Percentiles rank a stretch among this genome's conserved stretches.
phyloP scores from a whole-genome alignment of 2,888 invertebrate genomes.

The Oegoconia quadripuncta region DNA sequence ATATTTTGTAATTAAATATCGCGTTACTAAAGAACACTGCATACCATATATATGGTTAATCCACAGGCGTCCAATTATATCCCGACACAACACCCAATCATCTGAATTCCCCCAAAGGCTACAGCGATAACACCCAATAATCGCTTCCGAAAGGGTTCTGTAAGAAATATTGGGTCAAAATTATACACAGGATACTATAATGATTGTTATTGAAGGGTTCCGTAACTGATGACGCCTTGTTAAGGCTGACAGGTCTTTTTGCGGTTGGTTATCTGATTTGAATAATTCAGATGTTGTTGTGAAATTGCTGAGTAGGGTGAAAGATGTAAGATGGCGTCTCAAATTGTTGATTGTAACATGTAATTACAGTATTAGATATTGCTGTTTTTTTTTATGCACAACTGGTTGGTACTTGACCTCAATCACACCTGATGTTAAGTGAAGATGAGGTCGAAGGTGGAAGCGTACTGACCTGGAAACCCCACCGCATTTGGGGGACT shows the following conservation, averaged over 20 bases:
- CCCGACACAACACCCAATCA: background rate
- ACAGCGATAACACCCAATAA: slow-evolving; percentile 1
- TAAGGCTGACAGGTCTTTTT: background rate
- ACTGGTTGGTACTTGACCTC: no score
- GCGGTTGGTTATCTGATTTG: slow-evolving; percentile 1
- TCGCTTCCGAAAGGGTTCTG: slow-evolving; percentile 2
- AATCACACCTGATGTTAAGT: no score
- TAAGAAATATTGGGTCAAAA: slow-evolving; percentile 18
- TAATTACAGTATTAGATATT: no score
- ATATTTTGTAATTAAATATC: no score
- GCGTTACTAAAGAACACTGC: background rate
- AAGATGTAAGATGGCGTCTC: no score
- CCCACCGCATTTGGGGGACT: no score
- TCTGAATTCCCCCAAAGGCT: background rate
- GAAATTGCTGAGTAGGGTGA: no score
- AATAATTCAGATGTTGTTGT: background rate
- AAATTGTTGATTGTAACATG: no score
- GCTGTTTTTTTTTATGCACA: no score
- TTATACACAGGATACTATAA: slow-evolving; percentile 18
- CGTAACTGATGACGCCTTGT: background rate
- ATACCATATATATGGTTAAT: background rate
- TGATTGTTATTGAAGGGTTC: slow-evolving; percentile 6
- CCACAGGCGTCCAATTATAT: background rate
- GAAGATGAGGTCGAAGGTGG: no score
- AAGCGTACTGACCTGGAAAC: no score